These are phyloP conservation scores for Nymphalis c-album DNA, from an alignment of 2,888 invertebrate species.

Conservation along the genomic window DNA sequence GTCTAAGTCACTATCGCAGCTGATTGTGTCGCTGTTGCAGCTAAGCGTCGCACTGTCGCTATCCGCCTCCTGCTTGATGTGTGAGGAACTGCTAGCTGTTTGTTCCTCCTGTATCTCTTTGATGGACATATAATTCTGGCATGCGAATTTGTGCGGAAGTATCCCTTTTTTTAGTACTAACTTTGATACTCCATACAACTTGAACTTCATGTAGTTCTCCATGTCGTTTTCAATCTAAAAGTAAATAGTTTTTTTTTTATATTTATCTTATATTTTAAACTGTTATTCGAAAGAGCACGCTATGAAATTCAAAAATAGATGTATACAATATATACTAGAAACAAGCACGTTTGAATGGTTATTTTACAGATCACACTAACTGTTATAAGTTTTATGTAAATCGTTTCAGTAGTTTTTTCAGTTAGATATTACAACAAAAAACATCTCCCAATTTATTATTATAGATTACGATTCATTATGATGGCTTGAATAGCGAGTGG, in stretches of 20 bases:
- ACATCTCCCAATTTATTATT: too few species aligned
- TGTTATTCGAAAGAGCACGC: neutral
- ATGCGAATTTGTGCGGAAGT: constrained; percentile 16
- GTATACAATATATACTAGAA: too few species aligned
- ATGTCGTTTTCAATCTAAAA: constrained; percentile 18
- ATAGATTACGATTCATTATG: too few species aligned
- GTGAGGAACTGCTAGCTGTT: neutral
- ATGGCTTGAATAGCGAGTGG: too few species aligned
- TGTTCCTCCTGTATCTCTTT: neutral
- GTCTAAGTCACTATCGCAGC: neutral
- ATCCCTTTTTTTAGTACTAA: constrained; percentile 8
- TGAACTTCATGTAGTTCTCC: constrained; percentile 16
- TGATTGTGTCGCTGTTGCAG: neutral
- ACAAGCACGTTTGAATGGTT: too few species aligned
- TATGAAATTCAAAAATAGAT: too few species aligned
- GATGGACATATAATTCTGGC: neutral
- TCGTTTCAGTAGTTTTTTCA: too few species aligned
- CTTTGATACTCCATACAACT: neutral
- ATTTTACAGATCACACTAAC: too few species aligned
- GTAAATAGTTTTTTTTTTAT: neutral
- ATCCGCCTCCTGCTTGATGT: neutral
- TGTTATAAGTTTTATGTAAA: too few species aligned
- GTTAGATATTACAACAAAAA: too few species aligned
- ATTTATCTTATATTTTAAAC: neutral
- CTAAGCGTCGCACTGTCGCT: neutral